These are phyloP conservation scores for Drosophila santomea DNA, from an alignment of 1,140 invertebrate genomes.

Conservation along the genomic window DNA sequence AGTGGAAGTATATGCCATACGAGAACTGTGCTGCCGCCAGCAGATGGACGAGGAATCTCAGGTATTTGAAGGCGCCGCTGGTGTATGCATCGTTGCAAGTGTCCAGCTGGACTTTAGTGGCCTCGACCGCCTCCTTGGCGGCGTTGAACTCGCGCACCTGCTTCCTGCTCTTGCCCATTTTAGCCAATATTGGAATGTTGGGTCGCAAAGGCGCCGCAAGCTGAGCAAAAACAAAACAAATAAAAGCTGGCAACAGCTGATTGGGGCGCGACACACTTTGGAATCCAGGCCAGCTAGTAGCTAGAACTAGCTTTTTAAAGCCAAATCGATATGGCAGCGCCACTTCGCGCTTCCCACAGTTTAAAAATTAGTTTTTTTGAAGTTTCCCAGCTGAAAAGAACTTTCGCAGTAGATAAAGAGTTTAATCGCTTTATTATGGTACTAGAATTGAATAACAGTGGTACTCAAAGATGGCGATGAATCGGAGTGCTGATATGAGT, in stretches of 20 bases:
- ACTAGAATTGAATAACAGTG: conserved; percentile 69
- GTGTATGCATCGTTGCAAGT: conserved; percentile 71
- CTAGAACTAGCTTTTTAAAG: background rate
- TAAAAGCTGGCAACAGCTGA: conserved; percentile 22
- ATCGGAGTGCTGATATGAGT: conserved; percentile 49
- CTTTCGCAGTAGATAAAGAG: background rate
- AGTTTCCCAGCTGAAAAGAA: background rate
- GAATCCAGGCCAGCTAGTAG: background rate
- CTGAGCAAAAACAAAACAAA: conserved; percentile 26
- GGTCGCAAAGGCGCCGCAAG: background rate
- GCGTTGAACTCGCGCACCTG: conserved; percentile 55
- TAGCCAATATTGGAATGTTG: no score
- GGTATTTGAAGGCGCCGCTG: conserved; percentile 66
- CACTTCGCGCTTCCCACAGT: no score
- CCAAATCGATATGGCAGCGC: background rate
- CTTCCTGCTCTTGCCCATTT: conserved; percentile 57
- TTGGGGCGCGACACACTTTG: background rate
- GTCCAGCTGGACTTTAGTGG: conserved; percentile 39
- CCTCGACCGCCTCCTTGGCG: conserved; percentile 49
- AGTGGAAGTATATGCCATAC: conserved; percentile 73
- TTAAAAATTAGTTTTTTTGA: no score
- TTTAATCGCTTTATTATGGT: conserved; percentile 58
- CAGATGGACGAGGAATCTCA: conserved; percentile 65
- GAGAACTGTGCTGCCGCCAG: conserved; percentile 66
- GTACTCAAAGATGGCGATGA: conserved; percentile 54